Evolutionary conservation across 2,797 vertebrate species (phyloP), one percentile per base, ranked within the genome.

Genomic region (Scyliorhinus canicula): DNA sequence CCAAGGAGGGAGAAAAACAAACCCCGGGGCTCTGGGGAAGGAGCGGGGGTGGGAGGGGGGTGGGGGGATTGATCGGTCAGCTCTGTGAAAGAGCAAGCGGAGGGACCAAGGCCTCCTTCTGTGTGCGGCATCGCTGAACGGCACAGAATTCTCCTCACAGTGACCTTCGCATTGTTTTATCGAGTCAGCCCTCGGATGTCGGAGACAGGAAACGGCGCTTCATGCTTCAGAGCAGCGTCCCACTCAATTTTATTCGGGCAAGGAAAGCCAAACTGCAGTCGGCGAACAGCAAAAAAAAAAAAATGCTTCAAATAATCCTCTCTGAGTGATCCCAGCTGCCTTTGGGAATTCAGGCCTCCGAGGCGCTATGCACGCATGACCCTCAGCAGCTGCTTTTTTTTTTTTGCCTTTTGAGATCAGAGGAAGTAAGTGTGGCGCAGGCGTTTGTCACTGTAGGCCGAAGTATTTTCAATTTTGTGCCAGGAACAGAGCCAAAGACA

Each of bases 401-500:
- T 35, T 95, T 74, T 74, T n/a, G 8, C 69, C 86, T 50, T 91
- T 65, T 0, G 85, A 94, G 63, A 63, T 19, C 94, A 47, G 79
- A 95, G 65, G 35, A 63, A 63, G 94, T 26, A 24, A 91, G n/a
- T 12, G 79, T 47, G 26, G 52, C 93, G 21, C 71, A 63, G 50
- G 79, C 63, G 12, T 55, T 74, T 95, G 60, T 84, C 79, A 74
- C 26, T 63, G 40, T 12, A 60, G 60, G 24, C 60, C 63, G 28
- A 44, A 65, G 77, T 47, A 65, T 95, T 84, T 95, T 65, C 95
- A 60, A 35, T 95, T 57, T 55, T 69, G 28, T 55, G 50, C 95
- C 21, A 69, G 82, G 82, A 95, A 26, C 60, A 31, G 14, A 31
- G 95, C 95, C 95, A 95, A 95, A 88, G 84, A 88, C 82, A 95